A percentile compares a stretch with the other conserved stretches of the same genome.
These are phyloP conservation scores for Erythrolamprus reginae DNA, from an alignment of 2,113 vertebrate species.

Conservation along the genomic window DNA sequence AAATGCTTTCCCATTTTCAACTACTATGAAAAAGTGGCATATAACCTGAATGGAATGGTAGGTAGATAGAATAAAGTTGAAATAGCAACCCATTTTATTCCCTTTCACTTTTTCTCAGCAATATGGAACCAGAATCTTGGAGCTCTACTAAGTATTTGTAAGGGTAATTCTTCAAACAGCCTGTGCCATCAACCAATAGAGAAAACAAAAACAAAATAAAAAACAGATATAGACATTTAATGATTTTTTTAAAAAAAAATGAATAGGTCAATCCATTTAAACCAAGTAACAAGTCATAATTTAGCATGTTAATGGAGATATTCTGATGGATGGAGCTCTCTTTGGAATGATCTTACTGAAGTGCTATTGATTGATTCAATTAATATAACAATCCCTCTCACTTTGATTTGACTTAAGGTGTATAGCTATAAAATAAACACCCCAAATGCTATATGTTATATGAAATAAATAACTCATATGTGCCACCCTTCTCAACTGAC, in stretches of 20 bases:
- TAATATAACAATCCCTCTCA: background rate
- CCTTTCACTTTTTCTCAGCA: background rate
- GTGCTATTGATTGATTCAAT: background rate
- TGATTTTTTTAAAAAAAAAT: background rate
- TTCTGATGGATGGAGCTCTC: background rate
- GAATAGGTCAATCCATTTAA: background rate
- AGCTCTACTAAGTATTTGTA: background rate
- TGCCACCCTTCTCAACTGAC: no score
- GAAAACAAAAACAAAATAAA: background rate
- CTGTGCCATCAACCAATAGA: background rate
- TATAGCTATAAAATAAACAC: background rate
- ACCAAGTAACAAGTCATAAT: background rate
- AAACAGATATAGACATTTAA: background rate
- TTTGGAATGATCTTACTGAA: background rate
- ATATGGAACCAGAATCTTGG: background rate
- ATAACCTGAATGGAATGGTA: background rate
- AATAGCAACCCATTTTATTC: background rate
- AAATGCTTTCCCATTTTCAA: background rate
- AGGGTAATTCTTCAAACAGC: background rate
- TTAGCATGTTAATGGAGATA: background rate
- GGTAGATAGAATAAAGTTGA: background rate
- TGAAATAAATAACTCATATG: background rate
- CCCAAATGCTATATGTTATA: background rate
- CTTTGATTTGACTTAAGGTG: background rate
- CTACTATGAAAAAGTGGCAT: background rate